Percentiles rank a stretch among this genome's conserved stretches.
Conservation (phyloP, 2,113 vertebrate species). For the Leptosomus discolor region DNA sequence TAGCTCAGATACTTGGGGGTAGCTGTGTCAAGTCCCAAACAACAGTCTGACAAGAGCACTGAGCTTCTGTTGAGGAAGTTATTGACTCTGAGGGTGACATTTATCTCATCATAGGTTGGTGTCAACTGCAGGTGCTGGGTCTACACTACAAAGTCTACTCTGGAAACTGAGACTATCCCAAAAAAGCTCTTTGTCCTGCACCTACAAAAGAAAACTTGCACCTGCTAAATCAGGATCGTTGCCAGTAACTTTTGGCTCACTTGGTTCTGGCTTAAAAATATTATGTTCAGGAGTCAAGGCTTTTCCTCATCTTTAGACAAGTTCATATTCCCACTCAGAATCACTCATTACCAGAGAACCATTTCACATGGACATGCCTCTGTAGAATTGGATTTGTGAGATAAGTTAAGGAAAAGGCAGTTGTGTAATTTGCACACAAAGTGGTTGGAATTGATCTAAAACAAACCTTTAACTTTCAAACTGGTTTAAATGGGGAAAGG, state of each 20-base stretch:
- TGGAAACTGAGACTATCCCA: not conserved
- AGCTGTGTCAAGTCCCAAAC: not conserved
- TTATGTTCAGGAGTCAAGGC: not conserved
- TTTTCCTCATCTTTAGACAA: not conserved
- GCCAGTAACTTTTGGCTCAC: not conserved
- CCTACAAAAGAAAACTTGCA: not conserved
- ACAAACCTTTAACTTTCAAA: conserved; percentile 88
- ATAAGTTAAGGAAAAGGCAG: conserved; percentile 85
- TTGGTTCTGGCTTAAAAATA: not conserved
- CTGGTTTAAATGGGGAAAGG: conserved; percentile 83
- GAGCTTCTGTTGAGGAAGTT: not conserved
- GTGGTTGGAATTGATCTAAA: conserved; percentile 88
- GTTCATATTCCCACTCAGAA: conserved; percentile 9
- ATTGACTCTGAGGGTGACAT: not conserved
- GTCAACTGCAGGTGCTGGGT: rapidly evolving
- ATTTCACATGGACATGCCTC: conserved; percentile 30
- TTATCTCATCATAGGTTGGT: not conserved
- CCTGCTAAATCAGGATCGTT: not conserved
- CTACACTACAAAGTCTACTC: not conserved
- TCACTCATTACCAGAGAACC: conserved; percentile 34
- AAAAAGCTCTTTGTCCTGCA: not conserved
- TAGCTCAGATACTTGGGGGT: not conserved
- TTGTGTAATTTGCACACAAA: conserved; percentile 86
- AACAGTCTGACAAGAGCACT: not conserved
- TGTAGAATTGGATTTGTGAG: conserved; percentile 82